Conservation (phyloP, 2,888 invertebrate genomes). For the Cylindroiulus punctatus region DNA sequence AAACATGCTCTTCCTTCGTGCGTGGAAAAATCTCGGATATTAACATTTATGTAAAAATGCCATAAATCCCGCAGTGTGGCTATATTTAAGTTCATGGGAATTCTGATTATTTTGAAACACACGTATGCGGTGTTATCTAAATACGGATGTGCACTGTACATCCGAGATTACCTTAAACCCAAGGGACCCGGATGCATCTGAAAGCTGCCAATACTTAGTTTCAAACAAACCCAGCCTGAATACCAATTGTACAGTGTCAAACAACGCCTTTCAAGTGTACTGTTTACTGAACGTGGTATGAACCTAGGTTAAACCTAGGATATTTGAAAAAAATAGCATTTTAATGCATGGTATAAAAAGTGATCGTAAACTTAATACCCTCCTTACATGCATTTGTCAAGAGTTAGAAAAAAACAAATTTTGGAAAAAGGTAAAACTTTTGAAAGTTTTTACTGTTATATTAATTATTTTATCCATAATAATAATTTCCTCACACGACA, state of each 20-base stretch:
- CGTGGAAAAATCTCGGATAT: background rate
- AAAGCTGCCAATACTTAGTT: background rate
- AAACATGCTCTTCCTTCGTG: background rate
- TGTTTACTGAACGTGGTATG: background rate
- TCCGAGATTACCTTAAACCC: background rate
- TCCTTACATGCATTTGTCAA: too few relatives aligned
- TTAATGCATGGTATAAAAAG: too few relatives aligned
- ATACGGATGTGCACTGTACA: background rate
- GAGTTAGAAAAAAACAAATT: too few relatives aligned
- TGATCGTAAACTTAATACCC: too few relatives aligned
- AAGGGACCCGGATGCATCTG: background rate
- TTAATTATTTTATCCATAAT: too few relatives aligned
- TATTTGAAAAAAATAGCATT: too few relatives aligned
- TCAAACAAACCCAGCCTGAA: background rate
- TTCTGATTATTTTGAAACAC: background rate
- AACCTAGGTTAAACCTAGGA: background rate
- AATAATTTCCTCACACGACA: too few relatives aligned
- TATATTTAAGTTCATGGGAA: background rate
- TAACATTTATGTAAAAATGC: background rate
- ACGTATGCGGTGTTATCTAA: background rate
- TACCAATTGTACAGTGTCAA: background rate
- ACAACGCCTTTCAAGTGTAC: background rate
- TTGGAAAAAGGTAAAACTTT: too few relatives aligned
- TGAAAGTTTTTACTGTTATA: too few relatives aligned
- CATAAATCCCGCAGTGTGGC: constrained; percentile 7